Evolutionary conservation across 2,113 vertebrate genomes (phyloP), one percentile per base, ranked within the genome.

Genomic region (Oreochromis spilurus): DNA sequence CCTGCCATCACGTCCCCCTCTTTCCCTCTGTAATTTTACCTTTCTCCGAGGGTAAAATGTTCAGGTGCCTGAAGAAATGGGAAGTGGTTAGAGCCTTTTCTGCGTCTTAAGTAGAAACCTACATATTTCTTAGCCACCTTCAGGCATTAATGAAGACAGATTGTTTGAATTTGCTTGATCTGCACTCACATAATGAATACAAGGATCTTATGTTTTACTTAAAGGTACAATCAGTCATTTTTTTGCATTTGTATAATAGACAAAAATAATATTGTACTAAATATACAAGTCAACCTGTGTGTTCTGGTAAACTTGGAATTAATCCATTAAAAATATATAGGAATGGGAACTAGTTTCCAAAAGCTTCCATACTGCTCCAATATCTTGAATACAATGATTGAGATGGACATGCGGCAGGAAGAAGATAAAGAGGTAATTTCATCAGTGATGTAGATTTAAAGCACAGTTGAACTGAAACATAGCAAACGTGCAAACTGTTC

Each of bases 11-110:
- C 82, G 88, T 58, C 86, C 48, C 53, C 55, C 84, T 72, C 50
- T 79, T 53, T 48, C 48, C 62, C 62, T 26, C 34, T 57, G 82
- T 52, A 90, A 91, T 89, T 92, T 87, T 1, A 3, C 70, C 78
- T 88, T 67, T 88, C 65, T 91, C 65, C 31, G 75, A 89, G 82
- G 88, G 72, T 79, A 86, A 88, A 88, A 55, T 84, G 87, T 81
- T 38, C 83, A 89, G 70, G 77, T 88, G 29, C 24, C 78, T 82
- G 14, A 36, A 19, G 31, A 29, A 6, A 52, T 55, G 45, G 29
- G 55, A 84, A 77, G 57, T 83, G n/a, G 67, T 84, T 80, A 48
- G 40, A 70, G 17, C 17, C 40, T 19, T 60, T 83, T 87, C 52
- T 70, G 57, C 19, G 34, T 89, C 45, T 86, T 90, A 81, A 88